Conservation (phyloP, 2,888 invertebrate species). For the Dryomyza anilis region DNA sequence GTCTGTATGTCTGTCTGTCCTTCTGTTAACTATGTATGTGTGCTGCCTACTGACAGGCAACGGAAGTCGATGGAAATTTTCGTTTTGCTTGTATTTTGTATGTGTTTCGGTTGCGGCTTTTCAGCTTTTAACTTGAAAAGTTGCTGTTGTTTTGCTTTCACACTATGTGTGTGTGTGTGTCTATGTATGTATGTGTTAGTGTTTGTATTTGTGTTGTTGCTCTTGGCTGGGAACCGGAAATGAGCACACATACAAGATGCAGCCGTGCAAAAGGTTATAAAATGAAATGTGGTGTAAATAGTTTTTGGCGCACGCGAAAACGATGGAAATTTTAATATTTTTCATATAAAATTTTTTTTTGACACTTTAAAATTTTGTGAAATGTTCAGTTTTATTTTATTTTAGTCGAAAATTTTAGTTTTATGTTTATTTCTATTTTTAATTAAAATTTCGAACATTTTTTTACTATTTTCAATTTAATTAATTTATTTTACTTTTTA, state of each 20-base stretch:
- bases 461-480: too few relatives aligned
- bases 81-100: not conserved
- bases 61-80: not conserved
- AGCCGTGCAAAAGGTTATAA: constrained; percentile 1
- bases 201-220: not conserved
- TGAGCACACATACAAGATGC: constrained; percentile 12
- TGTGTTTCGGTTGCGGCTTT: constrained; percentile 22
- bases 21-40: not conserved
- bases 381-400: not conserved
- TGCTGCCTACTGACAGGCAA: not conserved
- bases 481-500: too few relatives aligned
- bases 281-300: constrained; percentile 1
- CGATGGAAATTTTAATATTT: too few relatives aligned
- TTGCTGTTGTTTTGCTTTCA: constrained; percentile 1
- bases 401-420: too few relatives aligned
- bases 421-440: too few relatives aligned
- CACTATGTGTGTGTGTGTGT: constrained; percentile 8
- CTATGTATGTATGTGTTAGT: not conserved
- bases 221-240: constrained; percentile 11
- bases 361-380: not conserved
- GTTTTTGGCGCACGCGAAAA: too few relatives aligned
- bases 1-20: not conserved
- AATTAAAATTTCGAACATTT: too few relatives aligned
- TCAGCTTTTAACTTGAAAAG: constrained; percentile 21
- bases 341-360: too few relatives aligned